Conservation (phyloP, 2,888 invertebrate species). For the Podabrus alpinus region DNA sequence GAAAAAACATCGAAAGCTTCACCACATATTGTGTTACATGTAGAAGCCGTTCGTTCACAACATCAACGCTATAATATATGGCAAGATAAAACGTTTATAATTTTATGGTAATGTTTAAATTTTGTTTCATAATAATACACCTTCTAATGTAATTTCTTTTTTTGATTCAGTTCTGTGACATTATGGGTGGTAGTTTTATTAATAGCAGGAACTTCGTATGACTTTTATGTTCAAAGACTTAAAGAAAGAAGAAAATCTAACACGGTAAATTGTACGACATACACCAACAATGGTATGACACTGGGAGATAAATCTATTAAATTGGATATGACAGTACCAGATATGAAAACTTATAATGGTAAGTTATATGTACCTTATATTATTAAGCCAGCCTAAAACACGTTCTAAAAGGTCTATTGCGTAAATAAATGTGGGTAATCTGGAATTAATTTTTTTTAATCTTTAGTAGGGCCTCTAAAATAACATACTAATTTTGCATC, state of each 20-base stretch:
- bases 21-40: slow-evolving; percentile 58
- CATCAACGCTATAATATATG: slow-evolving; percentile 68
- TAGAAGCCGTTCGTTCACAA: slow-evolving; percentile 71
- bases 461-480: no score
- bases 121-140: background rate
- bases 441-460: no score
- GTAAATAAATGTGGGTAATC: no score
- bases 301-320: slow-evolving; percentile 41
- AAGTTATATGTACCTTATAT: slow-evolving; percentile 32
- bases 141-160: background rate
- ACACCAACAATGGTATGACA: slow-evolving; percentile 51
- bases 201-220: slow-evolving; percentile 71
- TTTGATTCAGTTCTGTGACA: slow-evolving; percentile 43
- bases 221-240: slow-evolving; percentile 65
- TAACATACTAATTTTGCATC: no score
- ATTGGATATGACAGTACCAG: slow-evolving; percentile 51
- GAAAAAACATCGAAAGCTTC: slow-evolving; percentile 60
- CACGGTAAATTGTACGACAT: slow-evolving; percentile 55
- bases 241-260: slow-evolving; percentile 55
- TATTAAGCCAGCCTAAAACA: no score
- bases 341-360: slow-evolving; percentile 47
- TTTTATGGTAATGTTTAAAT: slow-evolving; percentile 64
- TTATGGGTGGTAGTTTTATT: slow-evolving; percentile 61
- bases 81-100: slow-evolving; percentile 72
- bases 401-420: no score